phyloP scores from a whole-genome alignment of 2,888 invertebrate species.

The Willowsia nigromaculata region DNA sequence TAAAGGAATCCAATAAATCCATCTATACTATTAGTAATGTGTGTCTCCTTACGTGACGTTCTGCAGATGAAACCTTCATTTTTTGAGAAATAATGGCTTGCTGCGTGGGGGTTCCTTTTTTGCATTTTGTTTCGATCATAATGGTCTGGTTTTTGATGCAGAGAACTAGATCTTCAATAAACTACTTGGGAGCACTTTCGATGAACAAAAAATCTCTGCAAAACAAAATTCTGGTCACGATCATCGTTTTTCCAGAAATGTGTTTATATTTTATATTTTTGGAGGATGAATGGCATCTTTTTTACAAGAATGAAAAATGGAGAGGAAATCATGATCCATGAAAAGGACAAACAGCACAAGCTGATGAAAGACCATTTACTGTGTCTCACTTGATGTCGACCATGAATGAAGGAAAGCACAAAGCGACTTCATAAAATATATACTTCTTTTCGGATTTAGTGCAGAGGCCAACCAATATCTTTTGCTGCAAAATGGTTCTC shows the following conservation, averaged over 20 bases:
- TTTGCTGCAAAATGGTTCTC: no score
- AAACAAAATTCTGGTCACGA: constrained; percentile 39
- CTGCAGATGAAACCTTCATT: background rate
- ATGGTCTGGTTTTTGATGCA: background rate
- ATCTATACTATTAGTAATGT: background rate
- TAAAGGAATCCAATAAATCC: background rate
- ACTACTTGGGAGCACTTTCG: background rate
- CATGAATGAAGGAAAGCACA: background rate
- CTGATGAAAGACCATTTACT: background rate
- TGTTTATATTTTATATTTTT: constrained; percentile 1
- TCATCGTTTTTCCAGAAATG: background rate
- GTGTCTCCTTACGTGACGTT: background rate
- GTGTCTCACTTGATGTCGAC: background rate
- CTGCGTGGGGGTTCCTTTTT: background rate
- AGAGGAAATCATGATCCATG: constrained; percentile 32
- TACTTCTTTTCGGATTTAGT: no score
- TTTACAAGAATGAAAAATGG: constrained; percentile 18
- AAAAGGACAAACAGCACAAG: background rate
- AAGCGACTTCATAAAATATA: no score
- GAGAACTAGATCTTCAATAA: background rate
- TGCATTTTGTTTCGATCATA: background rate
- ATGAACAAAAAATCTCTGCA: background rate
- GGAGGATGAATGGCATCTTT: constrained; percentile 15
- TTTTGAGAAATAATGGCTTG: background rate
- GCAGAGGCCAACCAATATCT: no score